Evolutionary conservation across 2,888 invertebrate genomes (phyloP), one percentile per base, ranked within the genome.

Genomic region (Drosophila planitibia): DNA sequence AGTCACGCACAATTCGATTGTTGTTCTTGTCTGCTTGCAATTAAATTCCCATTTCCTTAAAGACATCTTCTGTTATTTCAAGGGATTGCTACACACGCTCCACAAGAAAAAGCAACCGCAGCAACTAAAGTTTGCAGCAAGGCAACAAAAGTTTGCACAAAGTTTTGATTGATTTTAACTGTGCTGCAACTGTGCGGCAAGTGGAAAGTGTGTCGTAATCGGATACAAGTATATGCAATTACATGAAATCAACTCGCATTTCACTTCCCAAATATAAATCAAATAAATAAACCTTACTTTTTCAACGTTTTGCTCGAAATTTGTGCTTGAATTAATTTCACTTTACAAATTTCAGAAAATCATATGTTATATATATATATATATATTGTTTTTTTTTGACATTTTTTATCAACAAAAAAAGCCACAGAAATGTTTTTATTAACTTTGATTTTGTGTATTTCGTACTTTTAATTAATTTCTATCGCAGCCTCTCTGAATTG

Each of bases 161-260:
- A 70, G 65, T 74, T 74, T 78, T 70, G 63, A 78, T 78, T 78
- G 77, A 64, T 67, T 74, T 53, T 32, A 54, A 60, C 37, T 33
- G 61, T 59, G 37, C 3, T 6, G 35, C 28, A 28, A 28, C 69
- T 41, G 35, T 51, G 39, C 30, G 12, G 39, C 44, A 16, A 30
- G n/a, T 16, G 22, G 6, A 22, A 44, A 22, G 41, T 44, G 32
- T 14, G 28, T 37, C 10, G 35, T 30, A 51, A 61, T 61, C 37
- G 16, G 32, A 58, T 32, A 12, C 19, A 19, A 47, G 19, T 22
- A 4, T 19, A 19, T 7, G 19, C 25, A 53, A 10, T 53, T 39
- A 4, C n/a, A 35, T 16, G 16, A 22, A 25, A 35, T 35, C 54
- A 14, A 53, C 32, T 33, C 22, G 10, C 25, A 10, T 10, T 35